Base-by-base conservation (phyloP, 1,140 invertebrate genomes). In the Zaprionus lachaisei region DNA sequence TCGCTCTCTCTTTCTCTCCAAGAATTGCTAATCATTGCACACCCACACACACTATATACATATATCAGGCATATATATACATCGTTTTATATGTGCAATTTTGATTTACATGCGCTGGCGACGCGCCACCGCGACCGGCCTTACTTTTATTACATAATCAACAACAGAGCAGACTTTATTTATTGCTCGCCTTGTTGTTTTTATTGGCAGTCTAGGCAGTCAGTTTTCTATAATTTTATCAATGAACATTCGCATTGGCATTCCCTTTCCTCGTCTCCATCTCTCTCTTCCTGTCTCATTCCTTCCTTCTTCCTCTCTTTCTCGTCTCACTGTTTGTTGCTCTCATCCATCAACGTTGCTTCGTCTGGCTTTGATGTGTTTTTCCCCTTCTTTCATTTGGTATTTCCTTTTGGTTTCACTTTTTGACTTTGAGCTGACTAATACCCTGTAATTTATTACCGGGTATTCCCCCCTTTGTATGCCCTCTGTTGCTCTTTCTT, bases 1-100 rank as follows among this genome's bases (percentile, higher is more conserved):
- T 63, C 6, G 62, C 49, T 62, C 31, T 38, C 37, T 41, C 54
- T 65, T 31, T 37, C 51, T 55, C 34, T 65, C 15, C 20, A 9
- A 75, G 62, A 72, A 64, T 84, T 79, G 82, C 74, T 75, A 84
- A 75, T 81, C 82, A 84, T 79, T 58, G 74, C 74, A 71, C 51
- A 66, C 37, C 34, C 22, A 73, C 5, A 22, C 55, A 62, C 11
- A 37, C 49, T 22, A 55, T 51, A 51, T 57, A 51, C 20, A 51
- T 37, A 26, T 1, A 26, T 34, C 31, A 34, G 9, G 31, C 15
- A 41, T 44, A 60, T 44, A 60, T 56, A 62, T 58, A 73, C 22
- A 26, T 17, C 24, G 15, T 12, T 41, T 5, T 60, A 37, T 26
- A 60, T 34, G 47, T 61, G 62, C 64, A 57, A 68, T 69, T 80